A percentile compares a stretch with the other conserved stretches of the same genome.
phyloP scores from a whole-genome alignment of 1,140 invertebrate genomes.

The Tetramorium parvispinum region DNA sequence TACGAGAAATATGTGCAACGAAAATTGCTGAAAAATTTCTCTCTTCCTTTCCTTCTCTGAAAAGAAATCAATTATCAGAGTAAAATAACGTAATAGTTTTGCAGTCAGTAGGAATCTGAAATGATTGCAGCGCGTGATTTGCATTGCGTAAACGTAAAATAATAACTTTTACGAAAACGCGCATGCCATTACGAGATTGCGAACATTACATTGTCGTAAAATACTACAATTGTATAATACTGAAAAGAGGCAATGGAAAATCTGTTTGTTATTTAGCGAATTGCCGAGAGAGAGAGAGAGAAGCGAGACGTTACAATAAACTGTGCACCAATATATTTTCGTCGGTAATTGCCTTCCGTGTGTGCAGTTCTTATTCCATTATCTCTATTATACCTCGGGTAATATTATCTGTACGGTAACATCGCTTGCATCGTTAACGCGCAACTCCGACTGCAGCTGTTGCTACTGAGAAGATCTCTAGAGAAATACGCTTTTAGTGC shows the following conservation, averaged over 20 bases:
- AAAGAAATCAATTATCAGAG: neutral
- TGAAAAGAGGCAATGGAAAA: conserved; percentile 1
- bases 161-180: neutral
- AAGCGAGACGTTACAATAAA: neutral
- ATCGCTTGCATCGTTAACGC: conserved; percentile 3
- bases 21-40: neutral
- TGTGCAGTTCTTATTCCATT: conserved; percentile 16
- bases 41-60: neutral
- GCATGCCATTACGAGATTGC: neutral
- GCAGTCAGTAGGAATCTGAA: neutral
- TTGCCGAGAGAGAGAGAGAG: neutral
- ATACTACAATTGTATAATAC: neutral
- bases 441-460: neutral
- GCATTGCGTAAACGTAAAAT: neutral
- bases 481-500: conserved; percentile 35
- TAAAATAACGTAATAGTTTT: neutral
- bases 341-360: neutral
- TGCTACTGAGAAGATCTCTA: neutral
- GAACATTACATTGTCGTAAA: neutral
- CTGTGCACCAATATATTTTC: neutral
- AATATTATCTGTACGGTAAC: conserved; percentile 8
- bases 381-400: conserved; percentile 27
- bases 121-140: neutral
- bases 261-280: neutral
- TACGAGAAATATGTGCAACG: neutral